These are phyloP conservation scores for Musca vetustissima DNA, from an alignment of 1,140 invertebrate genomes.

Conservation along the genomic window DNA sequence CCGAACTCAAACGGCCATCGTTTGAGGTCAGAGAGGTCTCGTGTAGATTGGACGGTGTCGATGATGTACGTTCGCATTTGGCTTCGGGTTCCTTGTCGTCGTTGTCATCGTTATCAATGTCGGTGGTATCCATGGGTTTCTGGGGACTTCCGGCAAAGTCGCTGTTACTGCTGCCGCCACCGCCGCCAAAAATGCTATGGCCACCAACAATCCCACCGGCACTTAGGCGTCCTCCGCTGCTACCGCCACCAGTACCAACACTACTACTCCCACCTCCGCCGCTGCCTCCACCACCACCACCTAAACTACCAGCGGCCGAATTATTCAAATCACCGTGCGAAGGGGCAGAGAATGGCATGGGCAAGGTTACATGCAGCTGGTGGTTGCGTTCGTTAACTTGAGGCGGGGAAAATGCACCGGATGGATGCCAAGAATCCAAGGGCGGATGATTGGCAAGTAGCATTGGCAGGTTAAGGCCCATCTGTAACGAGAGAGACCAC, in stretches of 20 bases:
- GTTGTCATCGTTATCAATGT: conserved; percentile 46
- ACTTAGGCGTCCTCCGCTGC: no score
- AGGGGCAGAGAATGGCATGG: conserved; percentile 35
- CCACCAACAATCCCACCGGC: conserved; percentile 24
- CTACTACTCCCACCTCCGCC: no score
- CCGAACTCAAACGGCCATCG: conserved; percentile 1
- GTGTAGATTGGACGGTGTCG: conserved; percentile 35
- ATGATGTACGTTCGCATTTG: conserved; percentile 44
- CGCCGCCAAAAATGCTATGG: conserved; percentile 30
- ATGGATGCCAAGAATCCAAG: conserved; percentile 47
- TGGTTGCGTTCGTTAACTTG: conserved; percentile 30
- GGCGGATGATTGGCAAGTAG: conserved; percentile 47
- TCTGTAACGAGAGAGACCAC: conserved; percentile 35
- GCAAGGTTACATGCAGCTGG: conserved; percentile 41
- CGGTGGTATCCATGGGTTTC: conserved; percentile 50
- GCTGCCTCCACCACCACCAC: background rate
- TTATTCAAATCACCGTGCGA: conserved; percentile 24
- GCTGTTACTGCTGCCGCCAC: conserved; percentile 49
- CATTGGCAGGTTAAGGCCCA: conserved; percentile 52
- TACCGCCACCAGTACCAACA: background rate
- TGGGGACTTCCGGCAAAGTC: conserved; percentile 47
- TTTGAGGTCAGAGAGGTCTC: conserved; percentile 8
- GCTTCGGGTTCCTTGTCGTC: conserved; percentile 33
- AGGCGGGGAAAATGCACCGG: conserved; percentile 50
- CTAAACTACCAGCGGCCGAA: background rate